phyloP scores from a whole-genome alignment of 2,113 vertebrate genomes.

The Macrotis lagotis region DNA sequence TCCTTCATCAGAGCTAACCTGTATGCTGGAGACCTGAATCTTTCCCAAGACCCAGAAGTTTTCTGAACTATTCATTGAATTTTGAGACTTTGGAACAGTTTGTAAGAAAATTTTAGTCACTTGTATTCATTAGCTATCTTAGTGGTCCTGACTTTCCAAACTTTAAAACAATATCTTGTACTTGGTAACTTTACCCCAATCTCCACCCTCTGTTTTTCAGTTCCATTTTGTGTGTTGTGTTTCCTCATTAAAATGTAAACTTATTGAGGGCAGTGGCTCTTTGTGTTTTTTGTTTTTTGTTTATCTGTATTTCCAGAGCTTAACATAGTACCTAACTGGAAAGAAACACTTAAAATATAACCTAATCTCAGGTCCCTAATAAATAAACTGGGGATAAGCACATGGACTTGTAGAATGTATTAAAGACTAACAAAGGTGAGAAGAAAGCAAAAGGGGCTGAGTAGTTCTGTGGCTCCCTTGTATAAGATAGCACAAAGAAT shows the following conservation, averaged over 20 bases:
- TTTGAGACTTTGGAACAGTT: background rate
- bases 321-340: background rate
- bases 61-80: background rate
- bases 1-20: background rate
- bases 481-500: background rate
- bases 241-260: background rate
- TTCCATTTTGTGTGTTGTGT: background rate
- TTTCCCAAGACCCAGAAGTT: background rate
- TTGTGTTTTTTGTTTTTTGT: background rate
- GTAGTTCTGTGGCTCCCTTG: background rate
- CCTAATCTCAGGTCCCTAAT: background rate
- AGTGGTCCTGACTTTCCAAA: background rate
- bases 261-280: background rate
- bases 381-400: background rate
- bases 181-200: background rate
- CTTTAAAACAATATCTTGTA: background rate
- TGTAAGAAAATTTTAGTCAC: background rate
- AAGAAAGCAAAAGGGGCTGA: background rate
- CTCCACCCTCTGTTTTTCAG: background rate
- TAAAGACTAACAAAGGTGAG: background rate
- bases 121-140: background rate
- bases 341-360: background rate
- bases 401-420: background rate
- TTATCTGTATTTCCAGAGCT: background rate
- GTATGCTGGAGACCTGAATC: background rate